Evolutionary conservation across 1,140 invertebrate species (phyloP), one percentile per base, ranked within the genome.

Genomic region (Pseudomyrmex cubaensis): DNA sequence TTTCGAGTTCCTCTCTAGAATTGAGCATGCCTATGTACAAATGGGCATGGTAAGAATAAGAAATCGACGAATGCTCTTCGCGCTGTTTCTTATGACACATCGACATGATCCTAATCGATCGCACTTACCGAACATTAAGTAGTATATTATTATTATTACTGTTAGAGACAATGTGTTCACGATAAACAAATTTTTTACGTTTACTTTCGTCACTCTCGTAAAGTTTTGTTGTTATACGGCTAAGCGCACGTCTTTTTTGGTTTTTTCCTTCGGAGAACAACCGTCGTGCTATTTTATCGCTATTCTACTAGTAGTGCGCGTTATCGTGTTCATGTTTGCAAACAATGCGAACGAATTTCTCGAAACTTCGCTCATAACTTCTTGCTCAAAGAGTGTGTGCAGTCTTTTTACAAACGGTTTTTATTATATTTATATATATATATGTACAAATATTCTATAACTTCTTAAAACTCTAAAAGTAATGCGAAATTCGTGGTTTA

Each of bases 21-120:
- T 92, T 91, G 91, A 85, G 90, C 92, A 93, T 93, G 93, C 92
- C 90, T 93, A 93, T 93, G 80, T 93, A 93, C 92, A 93, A 89
- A 93, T 92, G 91, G 90, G 90, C 92, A 92, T 89, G 90, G 89
- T 87, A 92, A 91, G 86, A 88, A 75, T 85, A 67, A 35, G 61
- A 88, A 88, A 86, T 85, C 74, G 87, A 87, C 59, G 70, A 74
- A 57, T n/a, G 44, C 64, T 62, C 83, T 82, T 85, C 83, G 86
- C 64, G 54, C 61, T 44, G 56, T 62, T 76, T 59, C 63, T 74
- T 15, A 17, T 77, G 52, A 56, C 52, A 59, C n/a, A 76, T 57
- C 80, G 35, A 66, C 72, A 62, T 35, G 35, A 35, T 57, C 7
- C 52, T 76, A 70, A 66, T 83, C 72, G 62, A 35, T 62, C 54